Conservation (phyloP, 2,888 invertebrate genomes). For the Tuta absoluta region DNA sequence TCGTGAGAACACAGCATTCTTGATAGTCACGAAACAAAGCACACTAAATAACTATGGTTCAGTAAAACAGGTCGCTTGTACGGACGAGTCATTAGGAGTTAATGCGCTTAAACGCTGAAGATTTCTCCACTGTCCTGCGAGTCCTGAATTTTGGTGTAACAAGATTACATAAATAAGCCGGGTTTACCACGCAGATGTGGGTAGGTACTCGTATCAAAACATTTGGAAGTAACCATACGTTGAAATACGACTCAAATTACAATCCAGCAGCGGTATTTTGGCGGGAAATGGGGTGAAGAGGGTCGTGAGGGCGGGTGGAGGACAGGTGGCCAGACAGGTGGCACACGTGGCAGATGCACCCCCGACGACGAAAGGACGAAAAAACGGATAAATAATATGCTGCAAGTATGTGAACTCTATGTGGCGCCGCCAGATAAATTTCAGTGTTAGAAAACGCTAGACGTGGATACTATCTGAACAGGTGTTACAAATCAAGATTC, state of each 20-base stretch:
- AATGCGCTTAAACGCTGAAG: conserved; percentile 15
- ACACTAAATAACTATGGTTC: neutral
- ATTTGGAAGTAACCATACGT: neutral
- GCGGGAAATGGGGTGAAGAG: conserved; percentile 34
- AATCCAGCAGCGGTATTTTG: conserved; percentile 1
- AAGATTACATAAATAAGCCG: conserved; percentile 23
- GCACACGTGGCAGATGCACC: conserved; percentile 42
- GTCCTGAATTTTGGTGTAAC: conserved; percentile 20
- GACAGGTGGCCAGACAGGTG: conserved; percentile 51
- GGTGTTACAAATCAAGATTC: conserved; percentile 15
- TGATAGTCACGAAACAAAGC: conserved; percentile 15
- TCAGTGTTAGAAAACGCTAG: neutral
- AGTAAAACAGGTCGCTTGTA: conserved; percentile 15
- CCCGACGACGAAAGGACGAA: neutral
- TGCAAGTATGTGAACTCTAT: neutral
- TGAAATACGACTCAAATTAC: conserved; percentile 9
- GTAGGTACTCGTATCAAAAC: conserved; percentile 14
- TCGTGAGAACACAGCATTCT: conserved; percentile 7
- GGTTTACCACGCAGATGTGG: conserved; percentile 5
- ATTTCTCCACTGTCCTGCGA: conserved; percentile 12
- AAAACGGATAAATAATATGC: neutral
- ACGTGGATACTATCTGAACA: neutral
- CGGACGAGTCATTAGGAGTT: neutral
- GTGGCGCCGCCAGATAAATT: neutral
- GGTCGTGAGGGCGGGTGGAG: conserved; percentile 34